Evolutionary conservation across 2,113 vertebrate species (phyloP).

Genomic region (Benitochromis conjunctus): DNA sequence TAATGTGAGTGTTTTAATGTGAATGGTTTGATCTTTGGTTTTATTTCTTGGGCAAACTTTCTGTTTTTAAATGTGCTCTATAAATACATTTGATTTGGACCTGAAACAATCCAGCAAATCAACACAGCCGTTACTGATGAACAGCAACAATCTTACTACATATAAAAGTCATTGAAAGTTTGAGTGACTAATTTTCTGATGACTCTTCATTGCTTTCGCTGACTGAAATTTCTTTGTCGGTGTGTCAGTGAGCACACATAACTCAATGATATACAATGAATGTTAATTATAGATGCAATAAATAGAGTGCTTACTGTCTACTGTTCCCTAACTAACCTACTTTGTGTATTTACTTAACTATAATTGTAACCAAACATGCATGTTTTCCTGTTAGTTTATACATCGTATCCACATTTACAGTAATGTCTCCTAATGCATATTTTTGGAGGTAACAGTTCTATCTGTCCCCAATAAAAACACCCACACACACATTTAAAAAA

Average conservation of each 20-base stretch:
- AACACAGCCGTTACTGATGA: not conserved
- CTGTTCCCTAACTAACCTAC: accelerated
- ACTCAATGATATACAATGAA: no score
- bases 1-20: no score
- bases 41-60: no score
- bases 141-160: not conserved
- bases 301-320: accelerated
- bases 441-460: not conserved
- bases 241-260: no score
- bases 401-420: not conserved
- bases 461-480: not conserved
- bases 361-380: not conserved
- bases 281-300: accelerated
- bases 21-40: no score
- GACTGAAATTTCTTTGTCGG: not conserved
- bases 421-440: not conserved
- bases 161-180: not conserved
- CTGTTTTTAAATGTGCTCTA: no score
- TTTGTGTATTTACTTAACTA: not conserved
- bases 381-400: accelerated
- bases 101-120: not conserved
- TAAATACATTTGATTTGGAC: no score
- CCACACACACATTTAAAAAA: not conserved
- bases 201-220: not conserved
- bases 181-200: not conserved